These are phyloP conservation scores for Gryllus bimaculatus DNA, from an alignment of 1,140 invertebrate genomes.

Conservation along the genomic window DNA sequence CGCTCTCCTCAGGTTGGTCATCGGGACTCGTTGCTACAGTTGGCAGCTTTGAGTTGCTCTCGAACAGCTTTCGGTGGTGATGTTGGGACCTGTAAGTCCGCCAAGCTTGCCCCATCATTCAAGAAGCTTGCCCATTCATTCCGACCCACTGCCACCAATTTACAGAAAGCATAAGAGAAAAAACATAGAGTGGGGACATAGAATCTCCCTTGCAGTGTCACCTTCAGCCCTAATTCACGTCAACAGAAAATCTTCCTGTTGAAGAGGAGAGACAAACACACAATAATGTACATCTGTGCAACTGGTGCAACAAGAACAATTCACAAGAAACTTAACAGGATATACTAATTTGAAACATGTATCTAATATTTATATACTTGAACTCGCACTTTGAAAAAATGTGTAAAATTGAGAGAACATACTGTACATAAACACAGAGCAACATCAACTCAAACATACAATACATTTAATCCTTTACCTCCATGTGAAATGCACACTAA, in stretches of 20 bases:
- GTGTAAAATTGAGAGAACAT: too few relatives aligned
- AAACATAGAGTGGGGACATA: not conserved
- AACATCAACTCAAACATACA: too few relatives aligned
- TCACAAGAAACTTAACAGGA: not conserved
- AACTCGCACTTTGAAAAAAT: too few relatives aligned
- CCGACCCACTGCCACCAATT: not conserved
- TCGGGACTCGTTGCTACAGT: constrained; percentile 25
- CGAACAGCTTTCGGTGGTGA: constrained; percentile 23
- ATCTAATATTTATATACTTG: too few relatives aligned
- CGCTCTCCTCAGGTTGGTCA: constrained; percentile 19
- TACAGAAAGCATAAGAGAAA: not conserved
- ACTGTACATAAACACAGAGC: too few relatives aligned
- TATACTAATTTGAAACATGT: too few relatives aligned
- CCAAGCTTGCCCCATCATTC: constrained; percentile 9
- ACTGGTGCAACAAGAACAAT: not conserved
- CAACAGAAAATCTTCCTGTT: not conserved
- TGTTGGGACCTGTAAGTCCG: constrained; percentile 20
- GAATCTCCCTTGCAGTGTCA: not conserved
- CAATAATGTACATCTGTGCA: not conserved
- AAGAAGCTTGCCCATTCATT: not conserved
- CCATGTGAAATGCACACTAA: too few relatives aligned
- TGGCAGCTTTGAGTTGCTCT: constrained; percentile 25
- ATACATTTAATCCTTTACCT: too few relatives aligned
- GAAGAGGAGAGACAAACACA: not conserved
- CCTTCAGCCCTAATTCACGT: too few relatives aligned